Base-by-base conservation (phyloP, 2,888 invertebrate species). In the Fragum fragum region DNA sequence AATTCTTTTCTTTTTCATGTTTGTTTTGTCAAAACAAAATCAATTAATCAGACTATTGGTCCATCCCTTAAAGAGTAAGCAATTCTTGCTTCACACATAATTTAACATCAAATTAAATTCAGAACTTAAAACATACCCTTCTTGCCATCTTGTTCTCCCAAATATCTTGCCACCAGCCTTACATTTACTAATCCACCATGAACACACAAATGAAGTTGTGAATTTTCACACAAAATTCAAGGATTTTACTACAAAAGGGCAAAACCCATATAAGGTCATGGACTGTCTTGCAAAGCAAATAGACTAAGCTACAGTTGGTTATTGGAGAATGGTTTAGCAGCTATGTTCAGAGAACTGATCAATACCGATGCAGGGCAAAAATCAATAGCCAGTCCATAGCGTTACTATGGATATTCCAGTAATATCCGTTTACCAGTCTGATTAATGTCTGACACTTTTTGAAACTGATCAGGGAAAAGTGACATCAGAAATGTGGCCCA, bases 241-340 rank as follows among this genome's bases (percentile, higher is more conserved):
- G 61, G 9, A 28, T 74, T 63, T 55, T 71, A 57, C 76, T 39
- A 55, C 74, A 73, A 69, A 74, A 70, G 77, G 74, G 36, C 63
- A 74, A 71, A 55, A 71, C 76, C 79, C 76, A 71, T 76, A 74
- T 74, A 83, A 76, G 83, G 83, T 83, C 76, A 79, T 55, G 76
- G 29, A 81, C 73, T 74, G 77, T 77, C 73, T 76, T 71, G 55
- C 42, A 71, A 42, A 77, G 81, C 73, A 71, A 76, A 73, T 57
- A 73, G 79, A 84, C 85, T 79, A 81, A 72, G 85, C 85, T 73
- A 85, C 85, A 85, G 85, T 85, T 85, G 85, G 81, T 81, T 81
- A 79, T 57, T 23, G 79, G 29, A 66, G 83, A 83, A 79, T 83
- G 79, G 61, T 68, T 79, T 76, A 66, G 79, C 36, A 66, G 74